Conservation (phyloP, 2,113 vertebrate species). For the Myotis yumanensis region DNA sequence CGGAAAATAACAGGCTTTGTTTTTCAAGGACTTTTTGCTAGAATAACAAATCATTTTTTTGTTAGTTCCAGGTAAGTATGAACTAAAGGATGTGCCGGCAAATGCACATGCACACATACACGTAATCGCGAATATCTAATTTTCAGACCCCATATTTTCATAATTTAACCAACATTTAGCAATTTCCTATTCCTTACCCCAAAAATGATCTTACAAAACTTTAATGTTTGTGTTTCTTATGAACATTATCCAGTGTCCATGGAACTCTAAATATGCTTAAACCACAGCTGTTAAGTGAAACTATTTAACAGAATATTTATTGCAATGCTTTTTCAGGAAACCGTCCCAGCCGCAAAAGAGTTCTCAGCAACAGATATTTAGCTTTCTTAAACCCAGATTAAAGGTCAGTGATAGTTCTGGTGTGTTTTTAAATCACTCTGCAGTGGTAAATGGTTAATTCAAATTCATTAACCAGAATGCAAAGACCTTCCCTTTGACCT, state of each 20-base stretch:
- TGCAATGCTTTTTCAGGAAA: conserved; percentile 60
- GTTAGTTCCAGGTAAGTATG: not conserved
- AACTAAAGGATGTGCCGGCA: not conserved
- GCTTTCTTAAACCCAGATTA: conserved; percentile 45
- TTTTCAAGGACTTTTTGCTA: conserved; percentile 58
- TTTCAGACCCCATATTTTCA: not conserved
- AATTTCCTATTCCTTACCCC: conserved; percentile 51
- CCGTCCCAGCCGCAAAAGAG: conserved; percentile 54
- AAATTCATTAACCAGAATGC: conserved; percentile 50
- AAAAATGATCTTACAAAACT: not conserved
- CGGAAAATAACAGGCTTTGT: conserved; percentile 45
- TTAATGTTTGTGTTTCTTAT: conserved; percentile 21
- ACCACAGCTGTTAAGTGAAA: conserved; percentile 56
- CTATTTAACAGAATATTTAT: conserved; percentile 53
- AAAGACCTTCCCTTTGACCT: conserved; percentile 58
- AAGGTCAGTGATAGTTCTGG: not conserved
- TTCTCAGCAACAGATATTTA: conserved; percentile 11
- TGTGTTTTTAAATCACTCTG: conserved; percentile 18
- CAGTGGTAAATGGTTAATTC: conserved; percentile 62
- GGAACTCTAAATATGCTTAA: conserved; percentile 43
- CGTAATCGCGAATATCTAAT: not conserved
- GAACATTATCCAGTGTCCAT: not conserved
- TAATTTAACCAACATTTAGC: conserved; percentile 32
- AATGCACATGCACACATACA: rapidly evolving
- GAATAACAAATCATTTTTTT: conserved; percentile 20